Evolutionary conservation across 2,888 invertebrate species (phyloP).

Genomic region (Acanthosepion esculentum): DNA sequence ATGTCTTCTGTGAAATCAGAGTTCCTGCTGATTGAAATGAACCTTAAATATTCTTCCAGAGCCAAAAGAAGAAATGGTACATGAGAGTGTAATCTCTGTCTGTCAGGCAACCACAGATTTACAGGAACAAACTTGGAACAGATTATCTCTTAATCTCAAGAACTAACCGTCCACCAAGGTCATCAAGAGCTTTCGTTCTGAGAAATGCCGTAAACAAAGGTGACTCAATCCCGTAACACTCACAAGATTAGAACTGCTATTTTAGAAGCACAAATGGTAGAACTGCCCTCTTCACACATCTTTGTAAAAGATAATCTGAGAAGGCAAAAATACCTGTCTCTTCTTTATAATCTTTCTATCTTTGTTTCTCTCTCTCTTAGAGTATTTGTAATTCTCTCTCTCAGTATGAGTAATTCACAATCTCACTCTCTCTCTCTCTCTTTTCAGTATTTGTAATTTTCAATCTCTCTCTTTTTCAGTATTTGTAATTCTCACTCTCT

Average conservation of each 20-base stretch:
- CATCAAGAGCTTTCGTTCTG: not conserved
- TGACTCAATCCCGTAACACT: not conserved
- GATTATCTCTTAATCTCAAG: slow-evolving; percentile 17
- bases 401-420: not conserved
- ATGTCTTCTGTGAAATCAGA: not conserved
- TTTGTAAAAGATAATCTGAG: too few species aligned
- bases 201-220: not conserved
- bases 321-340: not conserved
- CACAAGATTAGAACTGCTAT: not conserved
- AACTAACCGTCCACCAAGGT: not conserved
- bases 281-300: too few species aligned
- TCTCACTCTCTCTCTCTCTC: not conserved
- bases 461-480: not conserved
- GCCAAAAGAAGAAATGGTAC: not conserved
- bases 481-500: too few species aligned
- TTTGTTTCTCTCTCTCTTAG: not conserved
- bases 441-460: not conserved
- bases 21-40: not conserved
- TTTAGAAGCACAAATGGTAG: not conserved
- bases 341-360: not conserved
- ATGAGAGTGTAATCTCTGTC: not conserved
- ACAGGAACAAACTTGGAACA: not conserved
- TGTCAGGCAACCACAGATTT: not conserved
- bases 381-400: not conserved
- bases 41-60: not conserved